Conservation (phyloP, 2,888 invertebrate genomes). For the Leptopterna dolabrata region DNA sequence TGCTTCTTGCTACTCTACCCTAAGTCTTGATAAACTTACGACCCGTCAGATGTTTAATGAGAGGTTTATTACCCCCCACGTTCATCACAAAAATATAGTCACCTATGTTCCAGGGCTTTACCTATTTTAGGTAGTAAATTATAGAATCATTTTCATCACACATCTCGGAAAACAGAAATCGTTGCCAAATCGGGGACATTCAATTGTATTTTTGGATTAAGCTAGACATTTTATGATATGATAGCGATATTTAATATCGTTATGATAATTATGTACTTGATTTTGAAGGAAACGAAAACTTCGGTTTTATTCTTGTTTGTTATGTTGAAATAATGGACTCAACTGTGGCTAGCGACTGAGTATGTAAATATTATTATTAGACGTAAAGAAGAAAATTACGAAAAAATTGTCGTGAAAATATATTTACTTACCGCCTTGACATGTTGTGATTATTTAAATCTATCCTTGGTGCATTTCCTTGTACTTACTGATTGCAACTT, state of each 20-base stretch:
- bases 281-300: neutral
- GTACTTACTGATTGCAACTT: no score
- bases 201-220: neutral
- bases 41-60: no score
- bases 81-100: no score
- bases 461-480: no score
- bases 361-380: neutral
- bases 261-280: neutral
- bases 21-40: no score
- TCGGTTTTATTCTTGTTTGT: neutral
- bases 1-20: no score
- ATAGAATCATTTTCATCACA: neutral
- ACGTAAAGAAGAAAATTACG: neutral
- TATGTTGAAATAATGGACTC: neutral
- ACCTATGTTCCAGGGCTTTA: no score
- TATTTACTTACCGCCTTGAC: neutral
- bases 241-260: neutral
- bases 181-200: neutral
- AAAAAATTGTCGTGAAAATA: neutral
- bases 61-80: no score
- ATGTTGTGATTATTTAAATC: neutral
- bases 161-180: neutral
- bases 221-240: neutral
- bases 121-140: no score
- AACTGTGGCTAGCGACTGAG: neutral